These are phyloP conservation scores for Orestias chungarensis DNA, from an alignment of 2,797 vertebrate genomes.

Conservation along the genomic window DNA sequence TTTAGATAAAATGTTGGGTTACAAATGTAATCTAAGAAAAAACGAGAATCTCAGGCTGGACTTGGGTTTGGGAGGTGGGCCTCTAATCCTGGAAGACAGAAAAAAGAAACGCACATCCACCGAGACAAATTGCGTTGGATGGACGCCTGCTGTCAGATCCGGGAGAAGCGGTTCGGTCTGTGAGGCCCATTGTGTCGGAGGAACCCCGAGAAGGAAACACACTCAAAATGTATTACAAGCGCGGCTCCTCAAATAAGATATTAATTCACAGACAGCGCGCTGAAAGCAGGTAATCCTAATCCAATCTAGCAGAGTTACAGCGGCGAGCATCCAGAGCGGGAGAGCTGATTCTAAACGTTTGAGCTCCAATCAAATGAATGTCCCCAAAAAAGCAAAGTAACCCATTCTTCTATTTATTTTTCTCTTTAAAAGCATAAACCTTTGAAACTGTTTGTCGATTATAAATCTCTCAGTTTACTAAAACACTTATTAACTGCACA, in stretches of 20 bases:
- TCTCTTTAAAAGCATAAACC: no score
- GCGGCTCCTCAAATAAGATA: constrained; percentile 55
- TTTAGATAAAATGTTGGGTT: not conserved
- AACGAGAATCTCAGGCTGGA: constrained; percentile 45
- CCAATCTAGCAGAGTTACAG: constrained; percentile 19
- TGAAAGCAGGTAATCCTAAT: constrained; percentile 61
- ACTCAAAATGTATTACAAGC: constrained; percentile 62
- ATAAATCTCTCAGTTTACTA: no score
- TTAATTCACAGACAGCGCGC: constrained; percentile 55
- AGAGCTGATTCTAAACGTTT: not conserved
- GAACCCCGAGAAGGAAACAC: constrained; percentile 61
- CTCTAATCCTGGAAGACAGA: constrained; percentile 70
- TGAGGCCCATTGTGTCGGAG: constrained; percentile 65
- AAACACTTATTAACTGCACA: no score
- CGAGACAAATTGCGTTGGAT: constrained; percentile 79
- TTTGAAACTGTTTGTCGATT: no score
- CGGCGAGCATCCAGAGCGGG: not conserved
- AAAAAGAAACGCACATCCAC: constrained; percentile 63
- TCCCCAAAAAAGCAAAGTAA: no score
- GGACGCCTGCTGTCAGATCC: constrained; percentile 70
- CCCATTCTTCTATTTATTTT: no score
- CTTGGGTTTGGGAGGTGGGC: constrained; percentile 59
- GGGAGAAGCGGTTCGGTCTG: constrained; percentile 57
- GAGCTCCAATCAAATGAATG: no score
- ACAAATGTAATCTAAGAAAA: constrained; percentile 14